Conservation (phyloP, 2,113 vertebrate genomes). For the Psammodynastes pulverulentus region DNA sequence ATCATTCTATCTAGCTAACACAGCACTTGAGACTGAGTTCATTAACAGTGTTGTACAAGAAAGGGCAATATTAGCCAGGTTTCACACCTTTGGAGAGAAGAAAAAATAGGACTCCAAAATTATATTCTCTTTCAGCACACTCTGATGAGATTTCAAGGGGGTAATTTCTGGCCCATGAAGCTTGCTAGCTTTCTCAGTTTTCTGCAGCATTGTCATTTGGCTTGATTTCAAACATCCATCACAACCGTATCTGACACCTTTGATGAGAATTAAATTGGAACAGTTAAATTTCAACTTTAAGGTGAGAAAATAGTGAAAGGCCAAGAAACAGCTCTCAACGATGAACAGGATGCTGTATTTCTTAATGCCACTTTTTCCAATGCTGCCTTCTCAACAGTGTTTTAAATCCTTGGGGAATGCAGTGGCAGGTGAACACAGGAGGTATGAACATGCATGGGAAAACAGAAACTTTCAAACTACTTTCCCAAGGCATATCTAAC, state of each 20-base stretch:
- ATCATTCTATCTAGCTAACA: neutral
- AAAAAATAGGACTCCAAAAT: neutral
- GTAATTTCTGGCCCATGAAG: conserved; percentile 35
- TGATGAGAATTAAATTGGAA: conserved; percentile 36
- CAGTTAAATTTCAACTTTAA: conserved; percentile 34
- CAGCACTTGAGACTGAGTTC: conserved; percentile 3
- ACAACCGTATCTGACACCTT: conserved; percentile 28
- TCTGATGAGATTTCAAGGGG: neutral
- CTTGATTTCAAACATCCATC: conserved; percentile 31
- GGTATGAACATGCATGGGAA: neutral
- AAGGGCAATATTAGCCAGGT: conserved; percentile 3
- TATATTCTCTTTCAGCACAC: neutral
- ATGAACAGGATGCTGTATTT: neutral
- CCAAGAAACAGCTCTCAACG: conserved; percentile 8
- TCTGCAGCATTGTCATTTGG: conserved; percentile 36
- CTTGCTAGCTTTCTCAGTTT: conserved; percentile 7
- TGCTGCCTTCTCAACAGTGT: neutral
- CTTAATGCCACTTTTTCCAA: neutral
- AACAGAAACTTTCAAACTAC: conserved; percentile 18
- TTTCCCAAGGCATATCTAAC: conserved; percentile 28
- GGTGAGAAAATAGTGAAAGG: conserved; percentile 42
- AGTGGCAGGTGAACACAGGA: conserved; percentile 8
- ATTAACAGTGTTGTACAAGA: neutral
- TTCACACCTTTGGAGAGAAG: conserved; percentile 15
- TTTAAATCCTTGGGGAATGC: conserved; percentile 24